Evolutionary conservation across 2,797 vertebrate species (phyloP).

Genomic region (Enoplosus armatus): DNA sequence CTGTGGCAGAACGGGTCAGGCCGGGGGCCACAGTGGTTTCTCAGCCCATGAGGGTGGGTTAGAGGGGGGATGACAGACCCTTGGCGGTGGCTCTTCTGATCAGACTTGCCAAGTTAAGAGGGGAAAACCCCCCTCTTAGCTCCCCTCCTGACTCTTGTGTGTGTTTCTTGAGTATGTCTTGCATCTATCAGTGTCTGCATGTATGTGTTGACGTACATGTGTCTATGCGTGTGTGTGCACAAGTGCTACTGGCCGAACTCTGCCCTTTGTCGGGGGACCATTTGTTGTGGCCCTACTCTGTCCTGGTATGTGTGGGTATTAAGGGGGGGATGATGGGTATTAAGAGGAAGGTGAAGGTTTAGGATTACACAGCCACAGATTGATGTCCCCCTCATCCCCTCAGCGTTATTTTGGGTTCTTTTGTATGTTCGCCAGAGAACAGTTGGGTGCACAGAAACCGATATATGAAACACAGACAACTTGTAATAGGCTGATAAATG

Average conservation of each 20-base stretch:
- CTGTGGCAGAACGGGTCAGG: slow-evolving; percentile 42
- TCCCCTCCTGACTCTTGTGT: slow-evolving; percentile 26
- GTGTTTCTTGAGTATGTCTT: slow-evolving; percentile 36
- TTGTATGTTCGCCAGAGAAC: slow-evolving; percentile 85
- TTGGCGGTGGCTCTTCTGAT: slow-evolving; percentile 73
- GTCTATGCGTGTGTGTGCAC: slow-evolving; percentile 29
- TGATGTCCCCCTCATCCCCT: slow-evolving; percentile 84
- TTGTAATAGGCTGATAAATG: slow-evolving; percentile 66
- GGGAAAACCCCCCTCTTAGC: slow-evolving; percentile 63
- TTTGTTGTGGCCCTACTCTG: slow-evolving; percentile 86
- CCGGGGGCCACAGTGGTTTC: slow-evolving; percentile 58
- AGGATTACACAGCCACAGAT: slow-evolving; percentile 86
- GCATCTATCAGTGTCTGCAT: slow-evolving; percentile 18
- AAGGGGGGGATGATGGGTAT: slow-evolving; percentile 79
- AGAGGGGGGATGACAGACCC: slow-evolving; percentile 67
- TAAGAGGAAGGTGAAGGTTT: slow-evolving; percentile 86
- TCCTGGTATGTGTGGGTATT: slow-evolving; percentile 86
- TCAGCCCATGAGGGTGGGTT: slow-evolving; percentile 48
- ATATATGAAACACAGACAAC: slow-evolving; percentile 53
- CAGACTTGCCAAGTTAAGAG: slow-evolving; percentile 71
- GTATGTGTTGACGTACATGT: slow-evolving; percentile 36
- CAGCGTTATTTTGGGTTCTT: slow-evolving; percentile 86
- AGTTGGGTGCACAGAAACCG: slow-evolving; percentile 65
- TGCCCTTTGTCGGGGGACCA: slow-evolving; percentile 87
- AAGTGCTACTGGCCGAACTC: slow-evolving; percentile 80